Conservation (phyloP, 2,113 vertebrate species). For the Nannospalax galili region DNA sequence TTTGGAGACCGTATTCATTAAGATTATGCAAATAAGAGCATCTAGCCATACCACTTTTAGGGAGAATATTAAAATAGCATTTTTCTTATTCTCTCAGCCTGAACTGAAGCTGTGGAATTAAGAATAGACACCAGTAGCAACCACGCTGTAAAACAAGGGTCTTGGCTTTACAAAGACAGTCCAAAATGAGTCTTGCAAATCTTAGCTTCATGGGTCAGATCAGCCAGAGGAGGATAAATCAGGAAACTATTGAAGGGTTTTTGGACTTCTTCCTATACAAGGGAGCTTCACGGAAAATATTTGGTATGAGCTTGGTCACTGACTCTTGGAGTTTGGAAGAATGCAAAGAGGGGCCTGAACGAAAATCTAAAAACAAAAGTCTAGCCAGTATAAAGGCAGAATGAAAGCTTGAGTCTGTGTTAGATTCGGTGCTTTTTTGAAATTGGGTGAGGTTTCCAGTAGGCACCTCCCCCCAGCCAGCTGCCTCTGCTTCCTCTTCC, state of each 20-base stretch:
- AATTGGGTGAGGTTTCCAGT: not conserved
- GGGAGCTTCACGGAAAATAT: conserved; percentile 10
- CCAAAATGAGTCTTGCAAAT: not conserved
- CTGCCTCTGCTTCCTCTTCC: not conserved
- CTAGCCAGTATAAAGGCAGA: not conserved
- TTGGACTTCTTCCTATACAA: not conserved
- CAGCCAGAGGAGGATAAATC: not conserved
- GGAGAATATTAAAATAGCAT: conserved; percentile 54
- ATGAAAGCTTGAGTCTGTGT: not conserved
- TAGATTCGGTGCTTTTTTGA: not conserved
- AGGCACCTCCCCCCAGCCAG: not conserved
- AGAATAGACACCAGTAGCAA: not conserved
- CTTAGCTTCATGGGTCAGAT: not conserved
- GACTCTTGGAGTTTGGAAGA: not conserved
- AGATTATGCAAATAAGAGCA: conserved; percentile 50
- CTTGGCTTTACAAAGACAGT: not conserved
- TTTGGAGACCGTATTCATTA: not conserved
- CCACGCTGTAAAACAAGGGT: not conserved
- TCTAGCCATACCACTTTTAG: not conserved
- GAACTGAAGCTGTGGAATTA: not conserved
- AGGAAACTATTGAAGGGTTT: not conserved
- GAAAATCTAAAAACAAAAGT: not conserved
- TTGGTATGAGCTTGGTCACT: not conserved
- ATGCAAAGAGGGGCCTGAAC: not conserved
- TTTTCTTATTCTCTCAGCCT: not conserved